A percentile compares a stretch with the other conserved stretches of the same genome.
Conservation (phyloP, 37 sponge, comb jelly and placozoan species). For the Hormiphora californensis region DNA sequence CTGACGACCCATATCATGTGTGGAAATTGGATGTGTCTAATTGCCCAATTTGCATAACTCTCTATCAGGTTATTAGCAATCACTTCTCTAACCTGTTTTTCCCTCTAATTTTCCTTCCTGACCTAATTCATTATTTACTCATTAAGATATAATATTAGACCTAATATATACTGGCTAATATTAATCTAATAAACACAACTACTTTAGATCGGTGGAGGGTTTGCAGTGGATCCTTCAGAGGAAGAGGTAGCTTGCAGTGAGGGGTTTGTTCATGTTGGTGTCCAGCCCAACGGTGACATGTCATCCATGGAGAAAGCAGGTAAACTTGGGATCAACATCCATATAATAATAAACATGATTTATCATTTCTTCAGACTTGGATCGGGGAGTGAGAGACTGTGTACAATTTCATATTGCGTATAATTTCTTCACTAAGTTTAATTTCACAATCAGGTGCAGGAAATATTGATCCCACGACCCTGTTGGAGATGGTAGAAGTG, state of each 20-base stretch:
- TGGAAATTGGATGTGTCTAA: constrained; percentile 3
- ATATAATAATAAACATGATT: too few species aligned
- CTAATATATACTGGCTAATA: too few species aligned
- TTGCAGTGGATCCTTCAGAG: constrained; percentile 26
- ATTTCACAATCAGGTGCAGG: constrained; percentile 55
- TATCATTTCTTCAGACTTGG: too few species aligned
- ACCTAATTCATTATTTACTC: too few species aligned
- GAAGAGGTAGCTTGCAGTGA: constrained; percentile 30
- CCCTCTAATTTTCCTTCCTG: too few species aligned
- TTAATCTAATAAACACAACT: too few species aligned
- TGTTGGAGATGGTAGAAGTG: constrained; percentile 34
- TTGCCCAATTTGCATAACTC: constrained; percentile 34
- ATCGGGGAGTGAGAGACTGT: too few species aligned
- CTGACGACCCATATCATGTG: constrained; percentile 38
- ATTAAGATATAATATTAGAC: too few species aligned
- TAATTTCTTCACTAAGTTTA: too few species aligned
- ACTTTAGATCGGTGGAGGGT: not conserved
- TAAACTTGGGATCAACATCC: too few species aligned
- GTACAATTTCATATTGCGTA: too few species aligned
- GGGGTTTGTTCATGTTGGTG: constrained; percentile 39
- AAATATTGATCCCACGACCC: not conserved
- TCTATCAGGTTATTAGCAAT: constrained; percentile 43
- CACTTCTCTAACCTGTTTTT: too few species aligned
- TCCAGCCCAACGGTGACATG: not conserved
- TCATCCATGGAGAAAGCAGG: constrained; percentile 52